Conservation (phyloP, 2,888 invertebrate genomes). For the Fabriciana adippe region DNA sequence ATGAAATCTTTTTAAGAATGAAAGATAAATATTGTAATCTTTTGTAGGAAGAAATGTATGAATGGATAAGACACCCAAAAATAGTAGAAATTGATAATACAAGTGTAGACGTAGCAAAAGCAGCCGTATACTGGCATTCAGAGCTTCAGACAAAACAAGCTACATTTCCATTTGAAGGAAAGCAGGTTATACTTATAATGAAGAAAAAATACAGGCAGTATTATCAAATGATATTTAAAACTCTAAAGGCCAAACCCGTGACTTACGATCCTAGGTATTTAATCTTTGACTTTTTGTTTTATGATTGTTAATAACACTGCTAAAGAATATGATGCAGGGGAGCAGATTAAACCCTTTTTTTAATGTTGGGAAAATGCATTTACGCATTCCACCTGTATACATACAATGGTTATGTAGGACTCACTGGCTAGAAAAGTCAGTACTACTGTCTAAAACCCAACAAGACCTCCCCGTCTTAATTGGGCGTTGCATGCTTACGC, state of each 20-base stretch:
- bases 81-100: slow-evolving; percentile 72
- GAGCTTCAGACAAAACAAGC: slow-evolving; percentile 60
- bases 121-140: slow-evolving; percentile 72
- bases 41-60: slow-evolving; percentile 70
- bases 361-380: no score
- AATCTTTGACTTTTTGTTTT: background rate
- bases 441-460: no score
- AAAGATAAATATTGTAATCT: slow-evolving; percentile 6
- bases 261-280: slow-evolving; percentile 74
- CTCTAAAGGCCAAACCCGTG: slow-evolving; percentile 72
- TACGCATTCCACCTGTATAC: no score
- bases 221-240: slow-evolving; percentile 77
- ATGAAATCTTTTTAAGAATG: background rate
- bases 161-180: slow-evolving; percentile 72
- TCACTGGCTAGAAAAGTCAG: no score
- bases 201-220: slow-evolving; percentile 76
- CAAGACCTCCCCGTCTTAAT: no score
- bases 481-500: no score
- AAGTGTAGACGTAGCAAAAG: slow-evolving; percentile 72
- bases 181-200: slow-evolving; percentile 76
- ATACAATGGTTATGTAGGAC: no score
- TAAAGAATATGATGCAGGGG: background rate
- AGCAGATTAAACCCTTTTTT: background rate
- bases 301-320: background rate
- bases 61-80: slow-evolving; percentile 76